Conservation (phyloP, 2,888 invertebrate species). For the Melieria picta region DNA sequence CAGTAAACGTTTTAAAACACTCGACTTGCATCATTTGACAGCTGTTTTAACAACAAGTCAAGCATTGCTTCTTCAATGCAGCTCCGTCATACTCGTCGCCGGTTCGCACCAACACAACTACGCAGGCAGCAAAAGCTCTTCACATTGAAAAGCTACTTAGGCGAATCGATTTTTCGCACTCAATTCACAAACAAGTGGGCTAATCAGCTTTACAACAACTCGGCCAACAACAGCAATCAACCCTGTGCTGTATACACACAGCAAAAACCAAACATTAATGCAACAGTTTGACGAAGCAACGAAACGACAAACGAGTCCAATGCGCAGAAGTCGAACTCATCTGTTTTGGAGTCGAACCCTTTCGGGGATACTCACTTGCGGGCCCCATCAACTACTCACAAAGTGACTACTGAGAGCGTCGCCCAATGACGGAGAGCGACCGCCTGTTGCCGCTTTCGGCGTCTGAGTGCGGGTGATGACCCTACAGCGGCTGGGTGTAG, state of each 20-base stretch:
- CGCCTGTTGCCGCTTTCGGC: too few relatives aligned
- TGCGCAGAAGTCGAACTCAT: background rate
- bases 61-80: background rate
- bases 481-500: too few relatives aligned
- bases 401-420: too few relatives aligned
- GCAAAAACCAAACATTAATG: slow-evolving; percentile 40
- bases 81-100: background rate
- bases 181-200: slow-evolving; percentile 23
- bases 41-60: slow-evolving; percentile 51
- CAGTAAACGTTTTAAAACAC: too few relatives aligned
- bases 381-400: too few relatives aligned
- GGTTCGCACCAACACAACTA: background rate
- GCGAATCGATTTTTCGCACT: slow-evolving; percentile 52
- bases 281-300: slow-evolving; percentile 39
- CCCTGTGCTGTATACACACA: background rate
- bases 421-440: too few relatives aligned
- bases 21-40: slow-evolving; percentile 52
- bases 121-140: slow-evolving; percentile 40
- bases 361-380: too few relatives aligned
- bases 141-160: slow-evolving; percentile 17
- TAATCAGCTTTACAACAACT: slow-evolving; percentile 9
- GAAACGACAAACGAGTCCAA: slow-evolving; percentile 1
- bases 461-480: too few relatives aligned
- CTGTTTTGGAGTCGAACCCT: too few relatives aligned
- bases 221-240: background rate